Conservation (phyloP, 2,888 invertebrate species). For the Heliconius ismenius region DNA sequence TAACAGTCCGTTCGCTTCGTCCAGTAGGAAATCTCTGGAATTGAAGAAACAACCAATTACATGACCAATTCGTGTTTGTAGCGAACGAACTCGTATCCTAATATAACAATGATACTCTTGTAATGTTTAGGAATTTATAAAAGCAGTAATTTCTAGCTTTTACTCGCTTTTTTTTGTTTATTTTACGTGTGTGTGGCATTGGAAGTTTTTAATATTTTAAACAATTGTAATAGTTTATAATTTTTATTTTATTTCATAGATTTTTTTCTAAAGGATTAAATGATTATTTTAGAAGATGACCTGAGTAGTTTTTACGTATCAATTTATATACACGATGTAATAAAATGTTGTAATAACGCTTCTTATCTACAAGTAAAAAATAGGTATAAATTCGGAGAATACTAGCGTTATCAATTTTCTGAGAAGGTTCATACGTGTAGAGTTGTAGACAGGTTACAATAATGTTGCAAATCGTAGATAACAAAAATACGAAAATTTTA, state of each 20-base stretch:
- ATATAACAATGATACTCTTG: background rate
- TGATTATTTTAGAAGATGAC: background rate
- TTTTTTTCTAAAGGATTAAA: background rate
- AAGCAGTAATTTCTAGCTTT: background rate
- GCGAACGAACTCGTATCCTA: conserved; percentile 15
- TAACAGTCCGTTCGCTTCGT: conserved; percentile 98
- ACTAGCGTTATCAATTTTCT: conserved; percentile 29
- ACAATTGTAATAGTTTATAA: background rate
- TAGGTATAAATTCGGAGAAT: background rate
- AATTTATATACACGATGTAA: background rate
- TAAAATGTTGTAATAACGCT: background rate
- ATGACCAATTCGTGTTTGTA: conserved; percentile 11
- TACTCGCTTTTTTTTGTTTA: background rate
- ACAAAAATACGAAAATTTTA: conserved; percentile 18
- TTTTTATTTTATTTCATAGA: background rate
- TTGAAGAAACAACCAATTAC: conserved; percentile 21
- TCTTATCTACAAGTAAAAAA: conserved; percentile 3
- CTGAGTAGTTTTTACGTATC: background rate
- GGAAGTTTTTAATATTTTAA: background rate
- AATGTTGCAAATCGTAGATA: conserved; percentile 23
- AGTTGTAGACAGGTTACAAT: conserved; percentile 25
- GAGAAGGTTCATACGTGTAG: conserved; percentile 21
- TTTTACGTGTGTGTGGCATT: background rate
- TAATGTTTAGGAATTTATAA: background rate
- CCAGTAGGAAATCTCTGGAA: conserved; percentile 96